Evolutionary conservation across 2,797 vertebrate species (phyloP).

Genomic region (Tangara arthus): DNA sequence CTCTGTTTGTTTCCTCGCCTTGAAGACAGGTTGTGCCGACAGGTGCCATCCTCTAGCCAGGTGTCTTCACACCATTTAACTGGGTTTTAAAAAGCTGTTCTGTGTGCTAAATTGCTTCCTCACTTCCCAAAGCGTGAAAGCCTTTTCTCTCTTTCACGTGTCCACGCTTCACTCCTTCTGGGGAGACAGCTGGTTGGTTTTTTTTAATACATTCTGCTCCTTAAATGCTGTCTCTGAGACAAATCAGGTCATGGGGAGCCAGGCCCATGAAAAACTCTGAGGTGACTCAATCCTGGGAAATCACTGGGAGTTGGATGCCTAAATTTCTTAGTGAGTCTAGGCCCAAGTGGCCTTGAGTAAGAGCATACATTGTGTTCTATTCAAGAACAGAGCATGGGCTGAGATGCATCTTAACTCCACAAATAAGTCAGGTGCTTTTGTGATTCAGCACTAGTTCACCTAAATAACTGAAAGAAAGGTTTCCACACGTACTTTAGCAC

Average conservation of each 20-base stretch:
- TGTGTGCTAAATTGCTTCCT: conserved; percentile 68
- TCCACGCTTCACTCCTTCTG: conserved; percentile 47
- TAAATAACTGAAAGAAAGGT: not conserved
- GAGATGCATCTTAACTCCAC: not conserved
- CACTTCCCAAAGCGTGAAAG: conserved; percentile 44
- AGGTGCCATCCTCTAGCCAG: conserved; percentile 65
- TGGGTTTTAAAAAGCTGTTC: conserved; percentile 62
- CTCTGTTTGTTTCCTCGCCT: not conserved
- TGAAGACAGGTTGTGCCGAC: conserved; percentile 41
- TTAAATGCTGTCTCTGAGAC: not conserved
- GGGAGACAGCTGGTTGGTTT: conserved; percentile 36
- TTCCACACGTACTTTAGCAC: not conserved
- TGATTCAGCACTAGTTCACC: not conserved
- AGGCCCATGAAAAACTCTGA: not conserved
- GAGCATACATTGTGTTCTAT: not conserved
- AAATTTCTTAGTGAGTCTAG: not conserved
- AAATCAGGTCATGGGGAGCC: conserved; percentile 6
- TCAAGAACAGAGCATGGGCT: not conserved
- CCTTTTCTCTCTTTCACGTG: conserved; percentile 26
- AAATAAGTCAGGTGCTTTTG: not conserved
- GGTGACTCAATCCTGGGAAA: not conserved
- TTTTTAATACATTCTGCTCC: conserved; percentile 6
- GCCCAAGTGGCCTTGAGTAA: not conserved
- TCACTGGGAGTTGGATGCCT: not conserved
- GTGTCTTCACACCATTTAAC: conserved; percentile 73